Conservation (phyloP, 1,140 invertebrate genomes). For the Rhopalosiphum maidis region DNA sequence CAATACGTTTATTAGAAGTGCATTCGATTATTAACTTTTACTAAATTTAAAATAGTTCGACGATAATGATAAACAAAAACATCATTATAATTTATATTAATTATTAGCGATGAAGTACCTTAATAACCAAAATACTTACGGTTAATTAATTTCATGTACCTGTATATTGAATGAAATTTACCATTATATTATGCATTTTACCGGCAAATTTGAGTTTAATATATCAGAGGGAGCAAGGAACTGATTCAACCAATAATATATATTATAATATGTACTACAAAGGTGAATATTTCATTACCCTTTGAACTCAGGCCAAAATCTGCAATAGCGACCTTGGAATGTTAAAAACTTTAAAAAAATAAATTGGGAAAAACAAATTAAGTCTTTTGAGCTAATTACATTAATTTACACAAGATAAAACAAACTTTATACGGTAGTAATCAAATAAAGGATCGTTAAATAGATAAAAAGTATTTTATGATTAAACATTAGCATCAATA, state of each 20-base stretch:
- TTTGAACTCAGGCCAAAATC: conserved; percentile 11
- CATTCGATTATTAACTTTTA: not conserved
- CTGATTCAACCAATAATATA: not conserved
- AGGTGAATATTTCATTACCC: conserved; percentile 9
- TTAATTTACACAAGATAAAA: not conserved
- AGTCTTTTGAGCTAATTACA: not conserved
- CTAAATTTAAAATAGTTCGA: not conserved
- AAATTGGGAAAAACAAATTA: not conserved
- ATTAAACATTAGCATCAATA: not conserved
- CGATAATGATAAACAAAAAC: not conserved
- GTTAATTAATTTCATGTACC: not conserved
- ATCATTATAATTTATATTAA: conserved; percentile 3
- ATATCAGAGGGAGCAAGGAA: not conserved
- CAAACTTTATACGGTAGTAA: not conserved
- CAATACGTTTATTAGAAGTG: not conserved
- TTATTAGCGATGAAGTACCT: not conserved
- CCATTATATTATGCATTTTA: not conserved
- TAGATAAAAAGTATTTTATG: not conserved
- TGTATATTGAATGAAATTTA: not conserved
- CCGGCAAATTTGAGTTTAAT: not conserved
- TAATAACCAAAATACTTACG: not conserved
- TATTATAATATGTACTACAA: not conserved
- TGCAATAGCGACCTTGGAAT: not conserved
- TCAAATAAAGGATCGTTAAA: conserved; percentile 17
- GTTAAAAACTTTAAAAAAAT: not conserved